phyloP scores from a whole-genome alignment of 2,888 invertebrate genomes.

The Steromphala cineraria region DNA sequence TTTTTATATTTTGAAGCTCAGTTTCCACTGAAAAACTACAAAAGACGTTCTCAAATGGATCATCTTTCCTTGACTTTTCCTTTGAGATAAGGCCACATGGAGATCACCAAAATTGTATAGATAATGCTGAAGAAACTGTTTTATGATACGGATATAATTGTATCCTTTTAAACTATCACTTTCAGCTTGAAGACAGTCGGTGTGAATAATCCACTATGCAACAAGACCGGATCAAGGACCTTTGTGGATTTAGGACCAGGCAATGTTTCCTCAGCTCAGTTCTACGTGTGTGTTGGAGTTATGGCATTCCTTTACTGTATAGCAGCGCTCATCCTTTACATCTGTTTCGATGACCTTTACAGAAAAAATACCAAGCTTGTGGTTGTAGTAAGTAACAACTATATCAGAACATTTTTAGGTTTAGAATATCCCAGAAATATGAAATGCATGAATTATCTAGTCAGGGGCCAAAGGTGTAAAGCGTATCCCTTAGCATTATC shows the following conservation, averaged over 20 bases:
- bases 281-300: constrained; percentile 84
- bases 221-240: neutral
- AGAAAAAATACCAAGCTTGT: constrained; percentile 75
- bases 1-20: too few species aligned
- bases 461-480: too few species aligned
- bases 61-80: too few species aligned
- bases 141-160: too few species aligned
- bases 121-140: neutral
- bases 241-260: constrained; percentile 40
- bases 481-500: too few species aligned
- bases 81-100: too few species aligned
- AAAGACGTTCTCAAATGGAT: too few species aligned
- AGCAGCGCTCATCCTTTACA: constrained; percentile 76
- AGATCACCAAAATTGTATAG: too few species aligned
- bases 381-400: constrained; percentile 76
- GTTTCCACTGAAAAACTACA: too few species aligned
- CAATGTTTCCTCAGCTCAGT: constrained; percentile 76
- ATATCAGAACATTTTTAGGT: too few species aligned
- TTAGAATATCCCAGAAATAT: too few species aligned
- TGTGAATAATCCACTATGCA: constrained; percentile 31
- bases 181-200: constrained; percentile 51
- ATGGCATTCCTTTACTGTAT: constrained; percentile 81
- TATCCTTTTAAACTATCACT: neutral
- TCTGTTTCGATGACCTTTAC: constrained; percentile 75
- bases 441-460: too few species aligned